These are phyloP conservation scores for Heteractis magnifica DNA, from an alignment of 92 coral and sea anemone species.

Conservation along the genomic window DNA sequence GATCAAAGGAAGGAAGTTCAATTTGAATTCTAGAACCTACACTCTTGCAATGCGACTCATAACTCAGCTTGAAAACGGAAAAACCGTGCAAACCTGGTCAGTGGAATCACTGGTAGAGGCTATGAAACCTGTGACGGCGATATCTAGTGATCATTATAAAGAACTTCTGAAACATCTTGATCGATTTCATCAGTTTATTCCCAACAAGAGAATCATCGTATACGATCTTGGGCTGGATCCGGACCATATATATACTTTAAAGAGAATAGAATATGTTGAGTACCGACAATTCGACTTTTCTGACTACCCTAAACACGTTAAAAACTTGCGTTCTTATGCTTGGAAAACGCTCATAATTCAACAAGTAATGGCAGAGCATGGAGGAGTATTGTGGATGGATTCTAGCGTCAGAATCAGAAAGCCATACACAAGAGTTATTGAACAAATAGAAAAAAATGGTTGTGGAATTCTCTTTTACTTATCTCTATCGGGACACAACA, in stretches of 20 bases:
- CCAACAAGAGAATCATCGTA: slow-evolving; percentile 28
- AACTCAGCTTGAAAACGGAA: slow-evolving; percentile 11
- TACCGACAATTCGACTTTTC: slow-evolving; percentile 48
- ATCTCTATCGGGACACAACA: slow-evolving; percentile 8
- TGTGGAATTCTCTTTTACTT: slow-evolving; percentile 29
- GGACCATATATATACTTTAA: slow-evolving; percentile 4
- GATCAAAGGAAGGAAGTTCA: slow-evolving; percentile 2
- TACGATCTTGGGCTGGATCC: slow-evolving; percentile 47
- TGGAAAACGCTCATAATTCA: slow-evolving; percentile 53
- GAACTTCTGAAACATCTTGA: slow-evolving; percentile 37
- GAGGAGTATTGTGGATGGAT: slow-evolving; percentile 52
- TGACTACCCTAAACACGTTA: slow-evolving; percentile 29
- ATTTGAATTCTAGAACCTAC: neutral
- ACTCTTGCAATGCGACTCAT: slow-evolving; percentile 5
- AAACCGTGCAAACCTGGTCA: neutral
- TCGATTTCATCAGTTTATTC: slow-evolving; percentile 13
- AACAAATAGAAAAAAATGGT: slow-evolving; percentile 17
- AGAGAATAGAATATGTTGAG: slow-evolving; percentile 13
- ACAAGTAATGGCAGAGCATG: slow-evolving; percentile 28
- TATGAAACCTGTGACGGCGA: slow-evolving; percentile 37
- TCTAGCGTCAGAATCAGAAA: slow-evolving; percentile 23
- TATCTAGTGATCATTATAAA: slow-evolving; percentile 44
- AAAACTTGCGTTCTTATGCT: slow-evolving; percentile 26
- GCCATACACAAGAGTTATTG: neutral
- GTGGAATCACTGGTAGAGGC: neutral